phyloP scores from a whole-genome alignment of 1,140 invertebrate genomes.

The Hestina assimilis region DNA sequence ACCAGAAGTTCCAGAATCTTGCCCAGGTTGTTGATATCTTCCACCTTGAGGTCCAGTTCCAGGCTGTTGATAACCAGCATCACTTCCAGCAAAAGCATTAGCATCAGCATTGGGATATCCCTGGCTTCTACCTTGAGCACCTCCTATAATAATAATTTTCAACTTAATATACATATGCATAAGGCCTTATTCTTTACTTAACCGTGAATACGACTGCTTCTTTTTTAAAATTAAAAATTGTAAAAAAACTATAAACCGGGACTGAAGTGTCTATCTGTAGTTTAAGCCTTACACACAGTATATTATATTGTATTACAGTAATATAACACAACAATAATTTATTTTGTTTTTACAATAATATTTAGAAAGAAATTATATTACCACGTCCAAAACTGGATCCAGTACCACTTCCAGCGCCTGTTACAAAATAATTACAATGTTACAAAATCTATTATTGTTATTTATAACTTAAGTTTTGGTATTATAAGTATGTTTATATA shows the following conservation, averaged over 20 bases:
- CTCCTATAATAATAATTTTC: slow-evolving; percentile 9
- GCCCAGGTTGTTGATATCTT: slow-evolving; percentile 42
- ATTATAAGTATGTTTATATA: too few species aligned
- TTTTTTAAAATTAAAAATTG: too few species aligned
- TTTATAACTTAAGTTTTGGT: too few species aligned
- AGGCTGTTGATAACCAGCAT: slow-evolving; percentile 40
- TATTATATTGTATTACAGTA: too few species aligned
- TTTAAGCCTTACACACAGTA: too few species aligned
- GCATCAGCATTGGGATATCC: slow-evolving; percentile 58
- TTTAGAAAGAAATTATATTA: slow-evolving; percentile 20
- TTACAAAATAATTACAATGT: not conserved
- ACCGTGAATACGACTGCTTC: too few species aligned
- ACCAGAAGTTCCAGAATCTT: slow-evolving; percentile 25
- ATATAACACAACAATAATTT: too few species aligned
- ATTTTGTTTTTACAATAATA: too few species aligned
- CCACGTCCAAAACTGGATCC: slow-evolving; percentile 40
- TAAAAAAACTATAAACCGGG: too few species aligned
- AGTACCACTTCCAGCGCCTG: slow-evolving; percentile 25
- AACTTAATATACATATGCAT: not conserved
- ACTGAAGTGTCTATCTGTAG: too few species aligned
- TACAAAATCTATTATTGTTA: not conserved
- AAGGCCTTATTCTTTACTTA: not conserved
- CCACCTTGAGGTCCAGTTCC: slow-evolving; percentile 35
- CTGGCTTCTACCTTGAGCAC: slow-evolving; percentile 39
- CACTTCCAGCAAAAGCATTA: slow-evolving; percentile 44